Conservation (phyloP, 2,113 vertebrate genomes). For the Pluvialis apricaria region DNA sequence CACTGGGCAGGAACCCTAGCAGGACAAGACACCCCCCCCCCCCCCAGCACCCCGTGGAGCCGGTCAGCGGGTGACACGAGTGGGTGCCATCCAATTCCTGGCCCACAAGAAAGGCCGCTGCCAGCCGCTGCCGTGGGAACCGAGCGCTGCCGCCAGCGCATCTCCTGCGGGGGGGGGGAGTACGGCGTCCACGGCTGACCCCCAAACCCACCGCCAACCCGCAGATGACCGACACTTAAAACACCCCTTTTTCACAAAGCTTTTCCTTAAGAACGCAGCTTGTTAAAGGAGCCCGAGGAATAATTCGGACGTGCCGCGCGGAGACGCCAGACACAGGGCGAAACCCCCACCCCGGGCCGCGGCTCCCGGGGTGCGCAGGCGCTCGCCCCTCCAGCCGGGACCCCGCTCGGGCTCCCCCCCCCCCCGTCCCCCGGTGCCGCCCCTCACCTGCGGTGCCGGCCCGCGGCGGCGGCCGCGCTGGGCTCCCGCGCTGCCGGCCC, state of each 20-base stretch:
- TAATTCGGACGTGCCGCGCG: neutral
- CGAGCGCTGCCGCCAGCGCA: neutral
- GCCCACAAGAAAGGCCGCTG: neutral
- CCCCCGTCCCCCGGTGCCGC: neutral
- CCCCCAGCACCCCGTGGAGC: rapidly evolving
- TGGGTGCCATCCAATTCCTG: rapidly evolving
- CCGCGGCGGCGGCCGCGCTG: neutral
- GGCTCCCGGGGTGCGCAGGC: neutral
- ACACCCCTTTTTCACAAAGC: rapidly evolving
- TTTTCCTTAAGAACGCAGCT: neutral
- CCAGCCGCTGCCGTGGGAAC: neutral
- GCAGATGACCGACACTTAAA: rapidly evolving
- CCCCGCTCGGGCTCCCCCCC: neutral
- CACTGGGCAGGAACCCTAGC: neutral
- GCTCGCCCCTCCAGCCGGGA: neutral
- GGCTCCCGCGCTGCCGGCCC: neutral
- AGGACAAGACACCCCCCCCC: neutral
- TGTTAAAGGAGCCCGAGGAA: neutral
- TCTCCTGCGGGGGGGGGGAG: neutral
- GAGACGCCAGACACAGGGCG: neutral
- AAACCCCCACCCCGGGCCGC: neutral
- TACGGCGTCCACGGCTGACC: neutral
- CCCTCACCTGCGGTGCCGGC: neutral
- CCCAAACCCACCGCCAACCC: rapidly evolving
- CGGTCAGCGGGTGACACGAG: neutral